phyloP scores from a whole-genome alignment of 2,113 vertebrate genomes.

The Misgurnus mizolepis region DNA sequence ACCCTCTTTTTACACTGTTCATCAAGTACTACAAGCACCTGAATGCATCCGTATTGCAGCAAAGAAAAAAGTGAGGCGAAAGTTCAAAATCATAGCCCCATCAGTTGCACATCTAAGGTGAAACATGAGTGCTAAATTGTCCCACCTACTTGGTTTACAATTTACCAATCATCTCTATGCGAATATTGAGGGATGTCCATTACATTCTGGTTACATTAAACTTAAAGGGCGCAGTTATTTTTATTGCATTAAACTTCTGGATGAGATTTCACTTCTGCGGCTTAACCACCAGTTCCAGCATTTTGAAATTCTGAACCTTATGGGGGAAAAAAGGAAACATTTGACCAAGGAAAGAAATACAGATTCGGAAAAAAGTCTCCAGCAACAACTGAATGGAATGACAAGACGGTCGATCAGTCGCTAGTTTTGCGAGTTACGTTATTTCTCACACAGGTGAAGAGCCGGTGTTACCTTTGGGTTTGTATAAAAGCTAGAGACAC shows the following conservation, averaged over 20 bases:
- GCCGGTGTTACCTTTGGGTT: conserved; percentile 13
- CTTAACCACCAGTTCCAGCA: background rate
- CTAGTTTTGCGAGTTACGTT: background rate
- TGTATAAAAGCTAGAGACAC: background rate
- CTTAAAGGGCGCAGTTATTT: background rate
- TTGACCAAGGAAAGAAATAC: background rate
- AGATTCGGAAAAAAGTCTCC: background rate
- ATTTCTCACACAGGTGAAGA: background rate
- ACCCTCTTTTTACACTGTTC: conserved; percentile 56
- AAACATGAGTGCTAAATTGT: conserved; percentile 3
- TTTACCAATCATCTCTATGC: too few species aligned
- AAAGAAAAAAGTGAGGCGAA: background rate
- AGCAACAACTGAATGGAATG: background rate
- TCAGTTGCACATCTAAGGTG: background rate
- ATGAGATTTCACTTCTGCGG: background rate
- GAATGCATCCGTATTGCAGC: conserved; percentile 22
- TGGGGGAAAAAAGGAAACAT: background rate
- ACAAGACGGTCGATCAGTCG: background rate
- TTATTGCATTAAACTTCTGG: background rate
- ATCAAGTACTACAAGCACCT: conserved; percentile 10
- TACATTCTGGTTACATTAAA: background rate
- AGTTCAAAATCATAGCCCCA: background rate
- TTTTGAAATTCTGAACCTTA: background rate
- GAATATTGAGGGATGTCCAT: background rate
- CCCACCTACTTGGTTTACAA: conserved; percentile 5